Percentiles rank a stretch among this genome's conserved stretches.
These are phyloP conservation scores for Echeneis naucrates DNA, from an alignment of 2,797 vertebrate species.

Conservation along the genomic window DNA sequence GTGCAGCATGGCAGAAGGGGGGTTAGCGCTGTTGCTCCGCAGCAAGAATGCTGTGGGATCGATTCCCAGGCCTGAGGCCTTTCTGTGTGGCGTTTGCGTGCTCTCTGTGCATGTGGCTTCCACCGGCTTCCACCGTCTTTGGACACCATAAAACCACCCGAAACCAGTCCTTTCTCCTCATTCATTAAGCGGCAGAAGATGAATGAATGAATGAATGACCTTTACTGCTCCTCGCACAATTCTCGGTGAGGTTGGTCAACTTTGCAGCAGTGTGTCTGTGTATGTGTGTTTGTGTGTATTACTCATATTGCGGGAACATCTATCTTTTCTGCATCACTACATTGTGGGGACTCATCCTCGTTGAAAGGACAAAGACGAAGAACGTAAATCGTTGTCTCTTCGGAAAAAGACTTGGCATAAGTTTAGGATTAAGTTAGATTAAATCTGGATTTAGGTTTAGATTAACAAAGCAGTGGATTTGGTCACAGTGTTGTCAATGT, in stretches of 20 bases:
- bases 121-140: no score
- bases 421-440: no score
- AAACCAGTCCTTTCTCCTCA: no score
- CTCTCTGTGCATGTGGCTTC: no score
- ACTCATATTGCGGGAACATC: not conserved
- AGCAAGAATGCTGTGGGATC: no score
- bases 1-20: no score
- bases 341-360: not conserved
- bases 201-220: no score
- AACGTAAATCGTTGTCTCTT: not conserved
- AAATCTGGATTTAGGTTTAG: not conserved
- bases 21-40: no score
- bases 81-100: no score
- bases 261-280: not conserved
- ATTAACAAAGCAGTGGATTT: not conserved
- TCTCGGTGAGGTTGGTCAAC: slow-evolving; percentile 32
- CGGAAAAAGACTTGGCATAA: not conserved
- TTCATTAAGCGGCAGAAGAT: no score
- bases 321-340: not conserved
- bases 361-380: not conserved
- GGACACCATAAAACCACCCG: no score
- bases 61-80: no score
- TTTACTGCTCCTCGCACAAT: slow-evolving; percentile 4
- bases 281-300: not conserved
- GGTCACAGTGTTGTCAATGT: not conserved